These are phyloP conservation scores for Parazoanthus darwini DNA, from an alignment of 92 coral and sea anemone species.

Conservation along the genomic window DNA sequence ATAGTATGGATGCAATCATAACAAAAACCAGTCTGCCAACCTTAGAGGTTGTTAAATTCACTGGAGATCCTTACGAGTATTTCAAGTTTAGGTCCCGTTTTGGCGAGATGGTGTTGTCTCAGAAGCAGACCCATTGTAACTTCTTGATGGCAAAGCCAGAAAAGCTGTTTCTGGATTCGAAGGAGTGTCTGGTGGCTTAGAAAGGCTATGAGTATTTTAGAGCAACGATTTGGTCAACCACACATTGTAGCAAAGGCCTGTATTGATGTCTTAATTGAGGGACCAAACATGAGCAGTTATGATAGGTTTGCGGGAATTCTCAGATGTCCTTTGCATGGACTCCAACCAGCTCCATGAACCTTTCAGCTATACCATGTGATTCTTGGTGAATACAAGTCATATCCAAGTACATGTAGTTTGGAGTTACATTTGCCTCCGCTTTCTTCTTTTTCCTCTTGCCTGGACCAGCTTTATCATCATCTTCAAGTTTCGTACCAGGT, in stretches of 20 bases:
- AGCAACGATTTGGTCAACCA: slow-evolving; percentile 24
- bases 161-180: slow-evolving; percentile 40
- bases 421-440: too few relatives aligned
- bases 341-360: slow-evolving; percentile 68
- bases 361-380: background rate
- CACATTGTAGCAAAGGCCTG: slow-evolving; percentile 50
- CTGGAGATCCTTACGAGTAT: too few relatives aligned
- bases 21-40: too few relatives aligned
- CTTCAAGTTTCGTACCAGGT: too few relatives aligned
- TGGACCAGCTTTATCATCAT: too few relatives aligned
- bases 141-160: slow-evolving; percentile 50
- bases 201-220: background rate
- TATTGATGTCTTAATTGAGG: slow-evolving; percentile 49
- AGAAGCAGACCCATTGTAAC: slow-evolving; percentile 37
- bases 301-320: slow-evolving; percentile 10
- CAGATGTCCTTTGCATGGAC: slow-evolving; percentile 54
- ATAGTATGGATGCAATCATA: too few relatives aligned
- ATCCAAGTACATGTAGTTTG: too few relatives aligned
- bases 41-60: too few relatives aligned
- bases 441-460: too few relatives aligned
- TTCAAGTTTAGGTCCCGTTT: too few relatives aligned
- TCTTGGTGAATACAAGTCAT: too few relatives aligned
- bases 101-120: too few relatives aligned
- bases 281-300: slow-evolving; percentile 44
- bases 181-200: background rate